A percentile compares a stretch with the other conserved stretches of the same genome.
Evolutionary conservation across 2,113 vertebrate species (phyloP).

Genomic region (Rattus rattus): DNA sequence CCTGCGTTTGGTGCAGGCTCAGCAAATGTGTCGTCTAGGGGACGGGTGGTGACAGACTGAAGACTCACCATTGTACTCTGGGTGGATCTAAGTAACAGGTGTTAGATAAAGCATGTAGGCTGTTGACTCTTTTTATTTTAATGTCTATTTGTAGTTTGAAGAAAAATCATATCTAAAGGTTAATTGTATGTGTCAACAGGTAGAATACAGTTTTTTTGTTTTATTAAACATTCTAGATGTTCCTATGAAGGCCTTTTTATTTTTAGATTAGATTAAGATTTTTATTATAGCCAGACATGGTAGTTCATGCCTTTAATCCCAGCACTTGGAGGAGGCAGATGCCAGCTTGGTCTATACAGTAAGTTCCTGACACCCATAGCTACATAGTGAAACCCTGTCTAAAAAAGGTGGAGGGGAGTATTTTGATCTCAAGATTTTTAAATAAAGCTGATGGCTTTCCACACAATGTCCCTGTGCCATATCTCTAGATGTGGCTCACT

Average conservation of each 20-base stretch:
- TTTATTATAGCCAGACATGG: not conserved
- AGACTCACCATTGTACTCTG: conserved; percentile 5
- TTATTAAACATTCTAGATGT: not conserved
- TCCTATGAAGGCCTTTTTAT: not conserved
- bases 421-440: not conserved
- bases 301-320: not conserved
- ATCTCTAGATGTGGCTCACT: not conserved
- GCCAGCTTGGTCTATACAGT: not conserved
- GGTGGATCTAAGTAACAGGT: not conserved
- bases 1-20: not conserved
- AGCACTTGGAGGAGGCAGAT: not conserved
- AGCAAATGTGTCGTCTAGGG: conserved; percentile 14
- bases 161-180: not conserved
- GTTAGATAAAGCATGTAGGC: not conserved
- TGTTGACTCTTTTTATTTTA: conserved; percentile 3
- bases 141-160: conserved; percentile 8
- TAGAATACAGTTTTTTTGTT: not conserved
- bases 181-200: not conserved
- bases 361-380: not conserved
- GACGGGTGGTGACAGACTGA: conserved; percentile 28
- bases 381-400: not conserved
- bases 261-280: not conserved
- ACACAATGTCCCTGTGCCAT: not conserved
- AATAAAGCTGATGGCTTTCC: not conserved
- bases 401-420: rapidly evolving